Percentiles rank a stretch among this genome's conserved stretches.
These are phyloP conservation scores for Nymphalis polychloros DNA, from an alignment of 2,888 invertebrate genomes.

Conservation along the genomic window DNA sequence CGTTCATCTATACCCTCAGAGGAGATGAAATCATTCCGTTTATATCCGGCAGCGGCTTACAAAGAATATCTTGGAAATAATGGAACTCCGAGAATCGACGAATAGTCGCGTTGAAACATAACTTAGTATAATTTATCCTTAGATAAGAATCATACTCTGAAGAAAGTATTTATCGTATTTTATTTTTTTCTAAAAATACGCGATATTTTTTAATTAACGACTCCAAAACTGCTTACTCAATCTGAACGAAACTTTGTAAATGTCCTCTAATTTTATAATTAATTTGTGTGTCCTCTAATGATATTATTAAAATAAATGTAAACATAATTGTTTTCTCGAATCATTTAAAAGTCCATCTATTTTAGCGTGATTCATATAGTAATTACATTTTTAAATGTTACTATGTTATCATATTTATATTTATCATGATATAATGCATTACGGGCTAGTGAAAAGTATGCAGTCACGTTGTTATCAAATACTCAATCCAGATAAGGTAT, in stretches of 20 bases:
- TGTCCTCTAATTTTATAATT: no score
- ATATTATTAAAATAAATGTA: no score
- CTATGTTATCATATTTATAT: conserved; percentile 5
- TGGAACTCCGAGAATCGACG: conserved; percentile 9
- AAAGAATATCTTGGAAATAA: conserved; percentile 20
- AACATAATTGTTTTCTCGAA: no score
- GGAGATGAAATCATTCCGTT: conserved; percentile 34
- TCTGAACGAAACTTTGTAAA: no score
- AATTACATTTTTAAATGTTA: no score
- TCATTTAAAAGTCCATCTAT: no score
- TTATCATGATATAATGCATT: not conserved
- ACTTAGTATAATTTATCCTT: conserved; percentile 6
- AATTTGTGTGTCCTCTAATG: no score
- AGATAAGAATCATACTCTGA: not conserved
- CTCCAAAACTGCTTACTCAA: no score
- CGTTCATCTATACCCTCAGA: conserved; percentile 32
- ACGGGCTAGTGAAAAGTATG: not conserved
- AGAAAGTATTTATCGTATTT: not conserved
- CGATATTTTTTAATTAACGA: no score
- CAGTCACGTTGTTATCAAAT: conserved; percentile 13
- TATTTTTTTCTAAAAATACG: no score
- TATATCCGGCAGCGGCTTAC: conserved; percentile 18
- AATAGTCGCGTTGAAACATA: conserved; percentile 3
- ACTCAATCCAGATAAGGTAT: conserved; percentile 26
- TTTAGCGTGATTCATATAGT: no score